Evolutionary conservation across 1,140 invertebrate species (phyloP), one percentile per base, ranked within the genome.

Genomic region (Drosophila mojavensis): DNA sequence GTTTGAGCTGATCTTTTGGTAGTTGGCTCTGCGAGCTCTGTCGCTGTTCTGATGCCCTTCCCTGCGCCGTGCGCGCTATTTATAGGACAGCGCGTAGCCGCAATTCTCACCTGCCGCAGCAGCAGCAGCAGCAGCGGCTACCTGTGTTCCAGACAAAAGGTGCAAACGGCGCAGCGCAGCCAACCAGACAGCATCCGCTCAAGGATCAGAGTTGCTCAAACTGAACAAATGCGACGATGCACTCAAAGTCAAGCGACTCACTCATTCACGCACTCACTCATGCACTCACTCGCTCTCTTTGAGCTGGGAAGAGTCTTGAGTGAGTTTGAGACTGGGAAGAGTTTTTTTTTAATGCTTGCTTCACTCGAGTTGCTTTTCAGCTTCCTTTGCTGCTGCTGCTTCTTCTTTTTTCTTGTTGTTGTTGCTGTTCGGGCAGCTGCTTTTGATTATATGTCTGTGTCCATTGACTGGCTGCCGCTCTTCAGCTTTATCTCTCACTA

Each of bases 11-110:
- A 30, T 26, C 11, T 72, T 70, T 56, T 50, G 24, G 47, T 53
- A 28, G 30, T 53, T 67, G 70, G 36, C 78, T 48, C 82, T 75
- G 59, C 62, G 78, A 78, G 68, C 67, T 73, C 79, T 83, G 70
- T 71, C 70, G 71, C 71, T 73, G 74, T 84, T 90, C 81, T 91
- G 90, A 90, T 91, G 90, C 90, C 90, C 90, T 91, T 91, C 90
- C 77, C 86, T 78, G 81, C 75, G 68, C 81, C 64, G 86, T 60
- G 69, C 59, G 60, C 77, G 67, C 78, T 81, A 82, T 91, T 90
- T 91, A 90, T 91, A 91, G 84, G 62, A 45, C 43, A 17, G 26
- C 60, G 20, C 15, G 43, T 43, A 45, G 76, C 51, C 45, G 58
- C 53, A 50, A 53, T 26, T 78, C 71, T 65, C 83, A 81, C 79